Evolutionary conservation across 2,888 invertebrate genomes (phyloP).

Genomic region (Ennomos quercinarius): DNA sequence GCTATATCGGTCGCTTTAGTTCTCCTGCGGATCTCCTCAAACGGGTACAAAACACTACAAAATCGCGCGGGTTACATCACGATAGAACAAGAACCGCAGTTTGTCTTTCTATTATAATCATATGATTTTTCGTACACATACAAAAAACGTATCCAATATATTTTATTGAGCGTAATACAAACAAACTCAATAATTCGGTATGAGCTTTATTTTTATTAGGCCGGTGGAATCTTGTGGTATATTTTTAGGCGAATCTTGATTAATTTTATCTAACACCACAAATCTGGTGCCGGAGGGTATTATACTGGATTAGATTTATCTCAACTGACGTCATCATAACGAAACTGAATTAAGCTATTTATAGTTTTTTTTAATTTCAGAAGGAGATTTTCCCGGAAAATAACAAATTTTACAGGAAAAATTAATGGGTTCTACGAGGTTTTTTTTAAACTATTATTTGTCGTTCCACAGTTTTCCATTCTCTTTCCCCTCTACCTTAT

Average conservation of each 20-base stretch:
- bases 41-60: no score
- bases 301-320: conserved; percentile 14
- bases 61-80: no score
- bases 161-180: conserved; percentile 1
- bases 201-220: conserved; percentile 8
- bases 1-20: no score
- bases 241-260: conserved; percentile 15
- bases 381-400: no score
- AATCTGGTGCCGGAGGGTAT: conserved; percentile 17
- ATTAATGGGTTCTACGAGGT: no score
- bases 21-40: no score
- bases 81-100: no score
- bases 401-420: no score
- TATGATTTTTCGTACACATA: not conserved
- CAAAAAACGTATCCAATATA: not conserved
- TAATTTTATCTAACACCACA: conserved; percentile 12
- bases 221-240: conserved; percentile 4
- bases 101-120: no score
- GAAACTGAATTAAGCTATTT: not conserved
- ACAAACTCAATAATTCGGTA: conserved; percentile 1
- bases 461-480: no score
- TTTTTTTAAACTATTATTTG: no score
- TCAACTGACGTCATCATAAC: conserved; percentile 16
- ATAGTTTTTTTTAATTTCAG: conserved; percentile 3
- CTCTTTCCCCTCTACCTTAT: no score